Base-by-base conservation (phyloP, 2,888 invertebrate species). In the Horisme vitalbata region DNA sequence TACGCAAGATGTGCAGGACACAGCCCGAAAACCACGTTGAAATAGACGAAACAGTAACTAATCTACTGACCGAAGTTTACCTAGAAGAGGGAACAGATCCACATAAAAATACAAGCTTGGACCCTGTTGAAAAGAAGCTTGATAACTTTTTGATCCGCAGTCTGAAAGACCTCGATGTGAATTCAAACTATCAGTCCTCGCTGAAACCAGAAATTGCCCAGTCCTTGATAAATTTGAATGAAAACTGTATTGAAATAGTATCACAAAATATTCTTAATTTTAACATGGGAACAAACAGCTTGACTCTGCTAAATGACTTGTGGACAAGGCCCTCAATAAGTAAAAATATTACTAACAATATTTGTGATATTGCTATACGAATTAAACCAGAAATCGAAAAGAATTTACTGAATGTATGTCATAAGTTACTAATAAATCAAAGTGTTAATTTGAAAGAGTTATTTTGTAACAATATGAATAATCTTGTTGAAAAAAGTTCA, bases 151-250 rank as follows among this genome's bases (percentile, higher is more conserved):
- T 89, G 12, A 53, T 82, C 7, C 65, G 72, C 49, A 71, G 57
- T 56, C 60, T 80, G 27, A 79, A 72, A 46, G 69, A 74, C 35
- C 52, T 67, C 26, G 62, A 74, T 27, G 31, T 80, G 0, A 61
- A 52, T n/a, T 65, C 79, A 6, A 65, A 46, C n/a, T 62, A 60
- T 27, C 47, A 65, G 24, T 54, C 71, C 9, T 44, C 54, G 28
- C 11, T 74, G 0, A 79, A 80, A 24, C 75, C 80, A 32, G 87
- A 88, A 63, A 60, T 81, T 12, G 41, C 79, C 1, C 82, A 83
- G 63, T 81, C 88, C 7, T 61, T 88, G 33, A 50, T 79, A 2
- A 88, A 86, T 62, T 64, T 88, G 9, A 73, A 73, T 58, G 57
- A 68, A 51, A 65, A 65, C 55, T 59, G 35, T 0, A n/a, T 79